Conservation (phyloP, 2,797 vertebrate genomes). For the Ficedula albicollis region DNA sequence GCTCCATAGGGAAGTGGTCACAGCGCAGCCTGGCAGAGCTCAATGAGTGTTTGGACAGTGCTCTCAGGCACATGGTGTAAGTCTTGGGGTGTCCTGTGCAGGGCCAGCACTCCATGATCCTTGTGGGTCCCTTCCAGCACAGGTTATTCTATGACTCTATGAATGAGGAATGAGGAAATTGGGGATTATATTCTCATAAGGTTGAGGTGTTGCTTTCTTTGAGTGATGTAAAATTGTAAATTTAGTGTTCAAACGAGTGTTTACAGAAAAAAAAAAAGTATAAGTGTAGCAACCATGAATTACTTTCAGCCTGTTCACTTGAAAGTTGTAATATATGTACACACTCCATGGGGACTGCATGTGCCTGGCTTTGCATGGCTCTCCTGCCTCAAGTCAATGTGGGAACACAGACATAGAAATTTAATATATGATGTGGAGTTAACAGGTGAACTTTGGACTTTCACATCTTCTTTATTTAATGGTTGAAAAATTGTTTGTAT, state of each 20-base stretch:
- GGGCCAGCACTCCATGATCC: accelerated
- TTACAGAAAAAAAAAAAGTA: accelerated
- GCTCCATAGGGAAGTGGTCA: neutral
- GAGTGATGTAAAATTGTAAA: neutral
- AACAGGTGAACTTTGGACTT: neutral
- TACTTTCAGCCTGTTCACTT: neutral
- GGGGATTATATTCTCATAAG: neutral
- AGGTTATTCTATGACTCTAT: neutral
- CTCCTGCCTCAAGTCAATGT: neutral
- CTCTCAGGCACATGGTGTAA: neutral
- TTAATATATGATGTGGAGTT: neutral
- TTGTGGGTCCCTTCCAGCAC: neutral
- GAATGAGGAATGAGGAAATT: neutral
- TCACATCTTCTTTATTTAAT: neutral
- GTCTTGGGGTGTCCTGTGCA: too few species aligned
- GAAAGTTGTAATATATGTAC: neutral
- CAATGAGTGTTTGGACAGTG: accelerated
- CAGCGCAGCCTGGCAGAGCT: neutral
- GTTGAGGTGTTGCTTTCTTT: neutral
- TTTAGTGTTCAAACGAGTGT: neutral
- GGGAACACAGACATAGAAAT: accelerated
- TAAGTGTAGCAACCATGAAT: neutral
- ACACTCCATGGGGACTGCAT: neutral
- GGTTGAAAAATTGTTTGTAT: neutral
- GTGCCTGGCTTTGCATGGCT: neutral